Percentiles rank a stretch among this genome's conserved stretches.
These are phyloP conservation scores for Halcyon badia DNA, from an alignment of 2,797 vertebrate species.

Conservation along the genomic window DNA sequence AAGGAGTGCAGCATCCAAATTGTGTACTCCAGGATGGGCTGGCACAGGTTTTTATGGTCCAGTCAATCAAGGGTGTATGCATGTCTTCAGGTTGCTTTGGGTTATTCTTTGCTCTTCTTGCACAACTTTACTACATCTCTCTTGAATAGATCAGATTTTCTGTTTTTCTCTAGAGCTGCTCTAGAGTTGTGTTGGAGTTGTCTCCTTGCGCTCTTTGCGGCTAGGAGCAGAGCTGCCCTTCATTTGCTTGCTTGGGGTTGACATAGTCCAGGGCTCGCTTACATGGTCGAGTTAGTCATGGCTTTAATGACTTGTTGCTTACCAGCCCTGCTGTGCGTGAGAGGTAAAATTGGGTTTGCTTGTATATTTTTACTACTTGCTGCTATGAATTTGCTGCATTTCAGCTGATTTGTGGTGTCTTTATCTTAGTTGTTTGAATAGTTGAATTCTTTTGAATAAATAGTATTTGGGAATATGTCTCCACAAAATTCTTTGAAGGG, in stretches of 20 bases:
- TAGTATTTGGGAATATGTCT: background rate
- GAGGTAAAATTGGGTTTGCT: background rate
- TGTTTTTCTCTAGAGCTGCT: background rate
- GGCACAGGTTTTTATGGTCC: background rate
- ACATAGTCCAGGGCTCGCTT: background rate
- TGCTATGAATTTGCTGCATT: background rate
- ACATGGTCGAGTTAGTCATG: background rate
- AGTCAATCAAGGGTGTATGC: background rate
- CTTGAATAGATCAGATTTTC: background rate
- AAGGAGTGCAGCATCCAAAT: background rate
- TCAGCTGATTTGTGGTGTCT: background rate
- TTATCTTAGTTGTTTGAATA: background rate
- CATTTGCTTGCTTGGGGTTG: background rate
- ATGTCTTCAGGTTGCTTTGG: background rate
- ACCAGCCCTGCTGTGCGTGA: background rate
- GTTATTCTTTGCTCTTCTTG: background rate
- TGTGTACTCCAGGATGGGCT: background rate
- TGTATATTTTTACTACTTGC: background rate
- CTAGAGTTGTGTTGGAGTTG: background rate
- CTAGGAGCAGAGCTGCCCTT: background rate
- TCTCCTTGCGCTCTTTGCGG: background rate
- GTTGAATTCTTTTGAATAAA: background rate
- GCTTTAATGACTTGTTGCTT: background rate
- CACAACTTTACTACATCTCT: background rate
- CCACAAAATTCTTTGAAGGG: background rate